Evolutionary conservation across 1,140 invertebrate genomes (phyloP).

Genomic region (Muscidifurax raptorellus): DNA sequence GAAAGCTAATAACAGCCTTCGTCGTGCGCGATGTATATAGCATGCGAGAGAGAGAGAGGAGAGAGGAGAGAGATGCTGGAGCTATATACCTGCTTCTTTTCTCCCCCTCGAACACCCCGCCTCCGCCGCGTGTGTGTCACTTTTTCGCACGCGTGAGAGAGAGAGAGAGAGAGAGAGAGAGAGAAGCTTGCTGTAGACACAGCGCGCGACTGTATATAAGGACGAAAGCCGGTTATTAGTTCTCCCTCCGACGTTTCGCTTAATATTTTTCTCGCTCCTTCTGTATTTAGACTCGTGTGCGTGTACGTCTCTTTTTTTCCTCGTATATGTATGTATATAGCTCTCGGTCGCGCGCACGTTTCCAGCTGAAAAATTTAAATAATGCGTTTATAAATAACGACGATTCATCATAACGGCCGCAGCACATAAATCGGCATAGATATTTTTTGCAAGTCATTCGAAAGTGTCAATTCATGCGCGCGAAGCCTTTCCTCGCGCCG

Average conservation of each 20-base stretch:
- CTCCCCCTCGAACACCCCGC: neutral
- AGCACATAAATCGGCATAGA: neutral
- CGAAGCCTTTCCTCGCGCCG: too few relatives aligned
- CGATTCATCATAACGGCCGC: too few relatives aligned
- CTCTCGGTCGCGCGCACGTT: too few relatives aligned
- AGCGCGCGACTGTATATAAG: slow-evolving; percentile 10
- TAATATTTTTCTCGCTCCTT: neutral
- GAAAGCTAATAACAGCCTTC: slow-evolving; percentile 72
- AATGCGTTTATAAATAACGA: neutral
- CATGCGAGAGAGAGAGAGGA: neutral
- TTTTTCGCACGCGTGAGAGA: slow-evolving; percentile 6
- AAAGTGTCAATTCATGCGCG: neutral
- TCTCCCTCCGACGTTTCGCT: neutral
- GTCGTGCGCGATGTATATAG: slow-evolving; percentile 38
- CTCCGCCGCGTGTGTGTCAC: neutral
- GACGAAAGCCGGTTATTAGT: slow-evolving; percentile 40
- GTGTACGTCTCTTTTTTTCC: too few relatives aligned
- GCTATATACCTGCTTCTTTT: slow-evolving; percentile 41
- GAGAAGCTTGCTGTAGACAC: neutral
- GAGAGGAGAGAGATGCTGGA: slow-evolving; percentile 35
- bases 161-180: neutral
- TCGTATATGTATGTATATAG: too few relatives aligned
- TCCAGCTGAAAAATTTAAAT: neutral
- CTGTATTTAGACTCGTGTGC: too few relatives aligned
- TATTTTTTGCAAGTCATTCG: neutral